phyloP scores from a whole-genome alignment of 2,113 vertebrate species.

The Geococcyx californianus region DNA sequence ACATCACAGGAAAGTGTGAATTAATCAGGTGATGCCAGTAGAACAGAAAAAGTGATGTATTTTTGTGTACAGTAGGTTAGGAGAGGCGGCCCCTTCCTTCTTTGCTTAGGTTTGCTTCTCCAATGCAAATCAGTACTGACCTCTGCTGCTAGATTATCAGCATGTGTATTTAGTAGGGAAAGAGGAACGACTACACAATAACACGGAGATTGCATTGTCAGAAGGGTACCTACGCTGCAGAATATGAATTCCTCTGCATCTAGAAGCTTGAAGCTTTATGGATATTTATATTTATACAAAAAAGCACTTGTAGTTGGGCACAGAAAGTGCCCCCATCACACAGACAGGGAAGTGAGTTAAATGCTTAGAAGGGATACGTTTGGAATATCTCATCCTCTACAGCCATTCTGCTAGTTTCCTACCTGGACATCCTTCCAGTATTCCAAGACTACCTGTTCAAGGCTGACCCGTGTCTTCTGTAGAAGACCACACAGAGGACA shows the following conservation, averaged over 20 bases:
- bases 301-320: background rate
- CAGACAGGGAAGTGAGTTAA: background rate
- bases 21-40: background rate
- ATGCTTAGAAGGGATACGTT: background rate
- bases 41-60: background rate
- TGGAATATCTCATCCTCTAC: background rate
- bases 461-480: background rate
- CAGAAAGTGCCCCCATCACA: background rate
- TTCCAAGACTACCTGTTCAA: background rate
- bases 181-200: background rate
- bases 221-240: background rate
- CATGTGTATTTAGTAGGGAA: background rate
- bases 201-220: background rate
- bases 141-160: constrained; percentile 50
- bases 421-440: background rate
- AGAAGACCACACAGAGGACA: background rate
- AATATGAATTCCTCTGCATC: background rate
- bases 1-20: background rate
- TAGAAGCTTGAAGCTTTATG: background rate
- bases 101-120: background rate
- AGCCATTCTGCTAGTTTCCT: background rate
- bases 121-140: constrained; percentile 58
- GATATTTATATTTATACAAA: background rate
- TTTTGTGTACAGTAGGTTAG: background rate
- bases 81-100: background rate